Conservation (phyloP, 2,888 invertebrate species). For the Eupithecia subfuscata region DNA sequence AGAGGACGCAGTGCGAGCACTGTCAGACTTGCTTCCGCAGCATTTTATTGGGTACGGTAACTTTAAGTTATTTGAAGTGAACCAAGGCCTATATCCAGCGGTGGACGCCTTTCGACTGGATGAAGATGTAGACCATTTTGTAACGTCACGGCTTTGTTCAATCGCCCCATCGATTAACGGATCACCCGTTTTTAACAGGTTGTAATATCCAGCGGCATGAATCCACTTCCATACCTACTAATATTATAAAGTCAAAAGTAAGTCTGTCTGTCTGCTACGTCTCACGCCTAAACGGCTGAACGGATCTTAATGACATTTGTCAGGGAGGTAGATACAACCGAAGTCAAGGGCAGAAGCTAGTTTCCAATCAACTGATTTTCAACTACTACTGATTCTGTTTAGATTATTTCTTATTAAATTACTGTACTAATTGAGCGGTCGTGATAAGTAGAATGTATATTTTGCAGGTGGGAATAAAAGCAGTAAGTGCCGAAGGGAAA, state of each 20-base stretch:
- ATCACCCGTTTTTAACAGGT: neutral
- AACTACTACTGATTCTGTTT: neutral
- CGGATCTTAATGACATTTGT: too few relatives aligned
- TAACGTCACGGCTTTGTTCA: neutral
- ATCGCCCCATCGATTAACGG: neutral
- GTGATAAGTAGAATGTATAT: slow-evolving; percentile 8
- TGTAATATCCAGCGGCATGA: neutral
- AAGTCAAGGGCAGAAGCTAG: too few relatives aligned
- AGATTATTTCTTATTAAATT: neutral
- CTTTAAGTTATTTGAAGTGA: neutral
- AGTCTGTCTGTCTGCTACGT: too few relatives aligned
- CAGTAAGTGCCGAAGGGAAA: slow-evolving; percentile 74
- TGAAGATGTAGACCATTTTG: neutral
- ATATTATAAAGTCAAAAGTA: too few relatives aligned
- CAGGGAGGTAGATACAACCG: too few relatives aligned
- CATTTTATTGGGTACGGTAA: too few relatives aligned
- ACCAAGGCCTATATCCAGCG: neutral
- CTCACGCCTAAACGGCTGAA: too few relatives aligned
- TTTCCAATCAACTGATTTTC: neutral
- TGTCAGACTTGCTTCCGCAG: too few relatives aligned
- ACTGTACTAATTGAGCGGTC: neutral
- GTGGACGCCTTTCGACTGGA: neutral
- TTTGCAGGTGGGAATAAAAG: slow-evolving; percentile 74
- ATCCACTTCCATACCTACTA: too few relatives aligned
- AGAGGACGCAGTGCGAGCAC: too few relatives aligned